phyloP scores from a whole-genome alignment of 2,113 vertebrate genomes.

The Rhipidura dahli region DNA sequence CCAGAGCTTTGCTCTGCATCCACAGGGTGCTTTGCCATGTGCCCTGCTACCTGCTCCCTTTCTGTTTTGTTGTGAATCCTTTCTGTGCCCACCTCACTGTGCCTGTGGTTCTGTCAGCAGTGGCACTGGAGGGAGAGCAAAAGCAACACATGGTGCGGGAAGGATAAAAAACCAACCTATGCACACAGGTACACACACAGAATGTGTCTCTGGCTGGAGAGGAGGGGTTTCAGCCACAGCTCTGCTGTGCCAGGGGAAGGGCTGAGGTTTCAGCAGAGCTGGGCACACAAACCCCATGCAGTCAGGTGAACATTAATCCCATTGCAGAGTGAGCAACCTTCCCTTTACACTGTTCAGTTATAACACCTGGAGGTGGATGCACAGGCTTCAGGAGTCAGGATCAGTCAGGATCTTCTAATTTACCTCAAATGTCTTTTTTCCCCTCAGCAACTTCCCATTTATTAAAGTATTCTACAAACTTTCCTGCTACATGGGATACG shows the following conservation, averaged over 20 bases:
- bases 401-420: not conserved
- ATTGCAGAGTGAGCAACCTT: not conserved
- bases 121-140: not conserved
- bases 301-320: not conserved
- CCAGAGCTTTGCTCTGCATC: not conserved
- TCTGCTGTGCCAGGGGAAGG: not conserved
- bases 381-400: not conserved
- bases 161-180: fast-evolving
- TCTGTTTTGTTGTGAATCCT: not conserved
- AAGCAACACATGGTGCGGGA: not conserved
- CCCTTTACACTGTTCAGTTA: not conserved
- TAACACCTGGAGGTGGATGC: not conserved
- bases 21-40: not conserved
- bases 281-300: not conserved
- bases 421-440: not conserved
- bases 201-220: not conserved
- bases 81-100: not conserved
- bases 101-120: not conserved
- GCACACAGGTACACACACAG: not conserved
- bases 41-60: not conserved
- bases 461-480: not conserved
- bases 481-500: not conserved
- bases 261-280: not conserved
- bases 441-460: not conserved
- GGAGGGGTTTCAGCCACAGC: not conserved